These are phyloP conservation scores for Xenopus borealis DNA, from an alignment of 2,113 vertebrate species.

Conservation along the genomic window DNA sequence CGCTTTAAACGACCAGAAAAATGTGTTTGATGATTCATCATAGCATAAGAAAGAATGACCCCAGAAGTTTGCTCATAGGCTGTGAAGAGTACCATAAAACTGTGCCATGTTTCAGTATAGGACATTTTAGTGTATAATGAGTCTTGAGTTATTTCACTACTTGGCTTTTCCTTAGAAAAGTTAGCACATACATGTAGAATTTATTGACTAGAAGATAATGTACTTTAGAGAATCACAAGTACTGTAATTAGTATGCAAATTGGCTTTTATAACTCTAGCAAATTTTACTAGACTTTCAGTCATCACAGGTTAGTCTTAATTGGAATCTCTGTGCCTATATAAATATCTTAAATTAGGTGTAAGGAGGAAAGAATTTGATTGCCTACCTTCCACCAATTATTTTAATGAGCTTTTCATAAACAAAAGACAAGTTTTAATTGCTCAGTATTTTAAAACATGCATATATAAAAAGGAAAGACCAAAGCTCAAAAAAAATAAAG, in stretches of 20 bases:
- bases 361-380: constrained; percentile 21
- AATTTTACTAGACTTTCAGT: constrained; percentile 12
- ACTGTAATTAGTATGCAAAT: constrained; percentile 30
- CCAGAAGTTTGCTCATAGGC: too few relatives aligned
- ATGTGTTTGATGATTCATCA: too few relatives aligned
- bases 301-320: constrained; percentile 17
- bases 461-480: too few relatives aligned
- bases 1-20: too few relatives aligned
- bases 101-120: too few relatives aligned
- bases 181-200: not conserved
- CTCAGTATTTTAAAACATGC: not conserved
- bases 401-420: constrained; percentile 19
- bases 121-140: too few relatives aligned
- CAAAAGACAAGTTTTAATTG: not conserved
- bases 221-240: constrained; percentile 12
- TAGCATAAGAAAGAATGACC: too few relatives aligned
- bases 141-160: too few relatives aligned
- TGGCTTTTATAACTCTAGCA: constrained; percentile 12
- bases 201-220: constrained; percentile 11
- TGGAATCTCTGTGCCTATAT: constrained; percentile 15
- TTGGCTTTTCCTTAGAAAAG: not conserved
- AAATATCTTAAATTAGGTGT: constrained; percentile 34
- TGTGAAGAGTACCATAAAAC: too few relatives aligned
- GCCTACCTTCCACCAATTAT: constrained; percentile 16
- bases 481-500: too few relatives aligned